Conservation (phyloP, 2,113 vertebrate genomes). For the Psilopogon haemacephalus region DNA sequence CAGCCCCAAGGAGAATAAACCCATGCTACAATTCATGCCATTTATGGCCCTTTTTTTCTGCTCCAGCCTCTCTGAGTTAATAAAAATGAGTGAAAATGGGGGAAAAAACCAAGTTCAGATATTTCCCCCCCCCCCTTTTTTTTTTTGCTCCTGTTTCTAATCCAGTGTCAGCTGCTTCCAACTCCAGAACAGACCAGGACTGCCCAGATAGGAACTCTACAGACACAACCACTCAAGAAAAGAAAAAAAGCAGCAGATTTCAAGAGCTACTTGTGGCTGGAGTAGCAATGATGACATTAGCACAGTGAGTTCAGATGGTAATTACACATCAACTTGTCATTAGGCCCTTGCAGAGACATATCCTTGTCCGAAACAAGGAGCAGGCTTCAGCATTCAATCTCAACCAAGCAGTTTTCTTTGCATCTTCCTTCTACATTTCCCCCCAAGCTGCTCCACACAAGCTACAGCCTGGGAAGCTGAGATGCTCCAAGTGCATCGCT, state of each 20-base stretch:
- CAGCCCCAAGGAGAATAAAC: background rate
- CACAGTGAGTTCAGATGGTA: background rate
- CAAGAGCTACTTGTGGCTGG: conserved; percentile 15
- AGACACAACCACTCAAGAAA: background rate
- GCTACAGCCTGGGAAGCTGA: background rate
- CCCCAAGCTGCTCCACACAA: background rate
- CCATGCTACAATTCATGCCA: background rate
- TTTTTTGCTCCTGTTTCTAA: background rate
- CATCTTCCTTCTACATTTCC: background rate
- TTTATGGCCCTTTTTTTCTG: background rate
- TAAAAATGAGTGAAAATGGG: background rate
- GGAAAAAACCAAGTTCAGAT: background rate
- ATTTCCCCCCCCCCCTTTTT: background rate
- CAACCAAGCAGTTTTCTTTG: background rate
- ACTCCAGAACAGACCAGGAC: background rate
- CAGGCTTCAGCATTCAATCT: background rate
- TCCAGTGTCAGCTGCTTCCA: background rate
- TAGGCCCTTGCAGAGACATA: background rate
- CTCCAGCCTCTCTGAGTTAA: background rate
- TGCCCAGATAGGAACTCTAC: background rate
- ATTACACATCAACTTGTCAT: background rate
- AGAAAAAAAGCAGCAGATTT: background rate
- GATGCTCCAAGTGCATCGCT: background rate
- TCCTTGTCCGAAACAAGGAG: conserved; percentile 3
- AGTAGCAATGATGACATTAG: background rate